Evolutionary conservation across 2,797 vertebrate genomes (phyloP), one percentile per base, ranked within the genome.

Genomic region (Spheniscus humboldti): DNA sequence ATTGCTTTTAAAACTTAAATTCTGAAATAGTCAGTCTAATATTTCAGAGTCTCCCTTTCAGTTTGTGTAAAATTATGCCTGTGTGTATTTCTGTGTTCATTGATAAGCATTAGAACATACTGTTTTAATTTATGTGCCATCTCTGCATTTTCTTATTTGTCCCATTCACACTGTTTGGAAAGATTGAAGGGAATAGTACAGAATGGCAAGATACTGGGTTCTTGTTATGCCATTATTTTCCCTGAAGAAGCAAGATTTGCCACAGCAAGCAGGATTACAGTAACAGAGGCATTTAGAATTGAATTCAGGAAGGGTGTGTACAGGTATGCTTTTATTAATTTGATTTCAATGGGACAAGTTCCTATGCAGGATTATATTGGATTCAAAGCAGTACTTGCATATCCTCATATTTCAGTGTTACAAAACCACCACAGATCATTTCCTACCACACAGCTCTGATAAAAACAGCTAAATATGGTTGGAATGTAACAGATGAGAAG

Each of bases 401-500:
- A 85, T 75, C 56, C 62, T 90, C 64, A 37, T 88, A 86, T 80
- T 94, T 95, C 85, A 80, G 27, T 35, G 18, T 86, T 86, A 79
- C 60, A 88, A 74, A 84, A 33, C 39, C 17, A 15, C 55, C 11
- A 10, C 17, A 64, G 30, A 74, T 77, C 2, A 33, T 83, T 91
- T 94, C 53, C 48, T 88, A 83, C 41, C 55, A 77, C 48, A 68
- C 31, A 88, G 12, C 30, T 79, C 60, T 88, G 79, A 86, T 84
- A 81, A 84, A 88, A 92, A 41, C 55, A 78, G 45, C 52, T 76
- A 94, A 91, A 86, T 84, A 59, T 30, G 64, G 20, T 28, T 71
- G 72, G 93, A 96, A 94, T 86, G 73, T 53, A 88, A 71, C 37
- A 81, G 76, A 88, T 43, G 52, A 95, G 67, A 77, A 77, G 28